Evolutionary conservation across 2,797 vertebrate genomes (phyloP).

Genomic region (Tapirus indicus): DNA sequence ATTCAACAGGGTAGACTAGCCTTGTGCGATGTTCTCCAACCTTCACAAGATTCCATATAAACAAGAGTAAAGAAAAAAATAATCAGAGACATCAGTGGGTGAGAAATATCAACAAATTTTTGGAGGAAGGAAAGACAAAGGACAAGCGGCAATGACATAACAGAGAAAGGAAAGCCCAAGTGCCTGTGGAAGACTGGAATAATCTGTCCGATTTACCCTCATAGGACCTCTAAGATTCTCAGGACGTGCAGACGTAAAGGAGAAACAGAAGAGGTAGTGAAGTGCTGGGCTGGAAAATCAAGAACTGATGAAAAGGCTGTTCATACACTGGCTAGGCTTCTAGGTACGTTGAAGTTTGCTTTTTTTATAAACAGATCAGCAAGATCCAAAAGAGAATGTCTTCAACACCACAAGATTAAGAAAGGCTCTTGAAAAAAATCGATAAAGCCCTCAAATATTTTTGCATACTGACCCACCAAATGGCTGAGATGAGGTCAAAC

Average conservation of each 20-base stretch:
- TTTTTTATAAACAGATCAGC: not conserved
- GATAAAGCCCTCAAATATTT: not conserved
- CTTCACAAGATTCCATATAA: not conserved
- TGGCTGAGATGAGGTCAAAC: not conserved
- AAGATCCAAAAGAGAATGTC: not conserved
- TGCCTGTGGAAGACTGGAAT: not conserved
- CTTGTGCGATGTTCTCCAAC: rapidly evolving
- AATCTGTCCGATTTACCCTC: not conserved
- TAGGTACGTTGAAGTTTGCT: not conserved
- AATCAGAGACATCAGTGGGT: not conserved
- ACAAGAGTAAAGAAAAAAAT: not conserved
- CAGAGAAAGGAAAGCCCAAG: not conserved
- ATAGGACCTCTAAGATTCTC: not conserved
- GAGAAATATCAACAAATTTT: not conserved
- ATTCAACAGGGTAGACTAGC: not conserved
- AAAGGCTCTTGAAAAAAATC: not conserved
- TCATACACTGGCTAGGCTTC: not conserved
- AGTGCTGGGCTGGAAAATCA: not conserved
- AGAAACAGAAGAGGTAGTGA: not conserved
- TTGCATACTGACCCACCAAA: not conserved
- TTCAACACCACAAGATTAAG: not conserved
- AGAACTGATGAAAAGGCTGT: not conserved
- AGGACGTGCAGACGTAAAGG: not conserved
- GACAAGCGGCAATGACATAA: too few species aligned
- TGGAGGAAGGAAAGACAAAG: not conserved